Evolutionary conservation across 2,797 vertebrate species (phyloP).

Genomic region (Cottoperca gobio): DNA sequence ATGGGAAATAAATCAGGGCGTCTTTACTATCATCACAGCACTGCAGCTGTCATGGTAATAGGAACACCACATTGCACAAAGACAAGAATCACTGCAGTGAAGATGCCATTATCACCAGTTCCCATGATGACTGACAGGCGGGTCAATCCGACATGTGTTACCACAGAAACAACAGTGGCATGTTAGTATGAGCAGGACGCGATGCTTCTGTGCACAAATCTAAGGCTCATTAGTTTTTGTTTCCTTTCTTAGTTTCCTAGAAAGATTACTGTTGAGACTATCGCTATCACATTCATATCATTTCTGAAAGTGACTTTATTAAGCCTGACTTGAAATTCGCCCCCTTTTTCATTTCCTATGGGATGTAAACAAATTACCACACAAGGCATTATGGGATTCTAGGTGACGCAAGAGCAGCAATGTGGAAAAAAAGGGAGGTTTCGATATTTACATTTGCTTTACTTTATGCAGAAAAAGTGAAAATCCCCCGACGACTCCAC

Average conservation of each 20-base stretch:
- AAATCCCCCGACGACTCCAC: not conserved
- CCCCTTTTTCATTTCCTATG: not conserved
- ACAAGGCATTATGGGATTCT: not conserved
- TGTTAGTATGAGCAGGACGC: slow-evolving; percentile 15
- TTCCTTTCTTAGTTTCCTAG: not conserved
- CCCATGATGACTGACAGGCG: slow-evolving; percentile 5
- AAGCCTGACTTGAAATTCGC: not conserved
- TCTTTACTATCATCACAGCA: not conserved
- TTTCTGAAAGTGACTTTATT: not conserved
- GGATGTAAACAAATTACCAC: not conserved
- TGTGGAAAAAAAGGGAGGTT: not conserved
- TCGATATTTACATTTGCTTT: too few species aligned
- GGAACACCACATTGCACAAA: not conserved
- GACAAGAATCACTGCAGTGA: not conserved
- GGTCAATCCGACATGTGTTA: not conserved
- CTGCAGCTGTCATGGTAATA: not conserved
- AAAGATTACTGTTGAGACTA: not conserved
- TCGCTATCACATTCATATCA: too few species aligned
- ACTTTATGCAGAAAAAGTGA: not conserved
- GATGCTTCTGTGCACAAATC: not conserved
- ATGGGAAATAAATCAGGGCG: slow-evolving; percentile 22
- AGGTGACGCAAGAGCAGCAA: not conserved
- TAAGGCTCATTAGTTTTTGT: not conserved
- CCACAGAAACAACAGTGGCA: not conserved
- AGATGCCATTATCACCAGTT: slow-evolving; percentile 10